Conservation (phyloP, 2,888 invertebrate species). For the Chouioia cunea region DNA sequence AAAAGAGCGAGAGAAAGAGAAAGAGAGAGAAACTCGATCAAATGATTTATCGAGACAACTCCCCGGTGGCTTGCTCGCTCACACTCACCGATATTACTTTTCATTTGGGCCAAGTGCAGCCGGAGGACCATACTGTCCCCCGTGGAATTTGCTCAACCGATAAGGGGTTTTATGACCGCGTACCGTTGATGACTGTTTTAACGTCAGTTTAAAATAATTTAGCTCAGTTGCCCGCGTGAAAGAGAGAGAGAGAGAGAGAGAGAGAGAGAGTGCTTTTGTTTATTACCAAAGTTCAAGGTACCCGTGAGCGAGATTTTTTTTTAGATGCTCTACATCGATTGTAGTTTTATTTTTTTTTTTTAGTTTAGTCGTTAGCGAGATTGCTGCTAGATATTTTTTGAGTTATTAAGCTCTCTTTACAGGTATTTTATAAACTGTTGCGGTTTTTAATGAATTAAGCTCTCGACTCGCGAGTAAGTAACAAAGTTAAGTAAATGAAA, state of each 20-base stretch:
- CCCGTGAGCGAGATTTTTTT: too few relatives aligned
- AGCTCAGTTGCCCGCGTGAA: not conserved
- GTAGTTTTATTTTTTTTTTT: too few relatives aligned
- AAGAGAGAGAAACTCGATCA: not conserved
- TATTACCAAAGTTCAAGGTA: too few relatives aligned
- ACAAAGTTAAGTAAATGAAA: too few relatives aligned
- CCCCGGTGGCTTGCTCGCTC: not conserved
- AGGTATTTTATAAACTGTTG: too few relatives aligned
- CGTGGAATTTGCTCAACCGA: conserved; percentile 16
- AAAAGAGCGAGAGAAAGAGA: too few relatives aligned
- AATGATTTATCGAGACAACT: conserved; percentile 37
- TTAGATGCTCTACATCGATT: too few relatives aligned
- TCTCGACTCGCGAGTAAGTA: too few relatives aligned
- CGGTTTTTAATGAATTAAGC: too few relatives aligned
- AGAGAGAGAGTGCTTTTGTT: not conserved
- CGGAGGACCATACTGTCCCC: conserved; percentile 15
- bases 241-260: not conserved
- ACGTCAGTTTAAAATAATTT: conserved; percentile 20
- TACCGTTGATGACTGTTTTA: not conserved
- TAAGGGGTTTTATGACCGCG: conserved; percentile 4
- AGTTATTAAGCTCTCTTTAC: too few relatives aligned
- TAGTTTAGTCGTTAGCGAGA: too few relatives aligned
- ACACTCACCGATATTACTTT: conserved; percentile 42
- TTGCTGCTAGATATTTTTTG: too few relatives aligned
- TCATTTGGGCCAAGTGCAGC: conserved; percentile 42